Conservation (phyloP, 2,888 invertebrate genomes). For the Dryococelus australis region DNA sequence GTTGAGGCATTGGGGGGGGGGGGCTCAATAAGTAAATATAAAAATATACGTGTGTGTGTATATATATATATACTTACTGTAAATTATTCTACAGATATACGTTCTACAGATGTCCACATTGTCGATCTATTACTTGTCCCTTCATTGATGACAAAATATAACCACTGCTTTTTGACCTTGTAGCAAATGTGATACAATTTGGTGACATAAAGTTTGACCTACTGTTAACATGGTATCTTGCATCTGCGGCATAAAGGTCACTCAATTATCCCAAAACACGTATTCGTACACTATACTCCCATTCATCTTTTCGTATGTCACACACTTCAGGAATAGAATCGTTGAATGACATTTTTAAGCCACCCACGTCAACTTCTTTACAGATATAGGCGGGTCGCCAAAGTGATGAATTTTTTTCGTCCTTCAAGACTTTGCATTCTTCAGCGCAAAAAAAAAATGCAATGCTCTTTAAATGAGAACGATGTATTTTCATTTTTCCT, state of each 20-base stretch:
- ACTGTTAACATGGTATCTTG: constrained; percentile 4
- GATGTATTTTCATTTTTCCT: background rate
- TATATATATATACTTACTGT: too few species aligned
- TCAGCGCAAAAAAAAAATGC: background rate
- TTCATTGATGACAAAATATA: background rate
- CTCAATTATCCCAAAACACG: background rate
- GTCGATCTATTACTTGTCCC: background rate
- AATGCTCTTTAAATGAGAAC: background rate
- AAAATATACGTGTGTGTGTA: too few species aligned
- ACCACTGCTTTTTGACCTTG: too few species aligned
- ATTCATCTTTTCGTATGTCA: background rate
- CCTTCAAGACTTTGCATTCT: background rate
- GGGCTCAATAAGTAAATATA: too few species aligned
- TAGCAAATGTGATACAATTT: too few species aligned
- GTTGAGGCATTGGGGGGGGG: too few species aligned
- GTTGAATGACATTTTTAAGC: background rate
- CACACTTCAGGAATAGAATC: background rate
- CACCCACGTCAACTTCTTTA: background rate
- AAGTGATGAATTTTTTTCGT: background rate
- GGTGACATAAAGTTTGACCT: background rate
- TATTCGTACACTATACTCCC: background rate
- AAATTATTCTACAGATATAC: too few species aligned
- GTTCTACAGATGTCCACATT: too few species aligned
- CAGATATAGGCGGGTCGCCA: background rate
- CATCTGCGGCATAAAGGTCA: background rate